A percentile compares a stretch with the other conserved stretches of the same genome.
phyloP scores from a whole-genome alignment of 2,888 invertebrate species.

The Chromoteleia sp. region DNA sequence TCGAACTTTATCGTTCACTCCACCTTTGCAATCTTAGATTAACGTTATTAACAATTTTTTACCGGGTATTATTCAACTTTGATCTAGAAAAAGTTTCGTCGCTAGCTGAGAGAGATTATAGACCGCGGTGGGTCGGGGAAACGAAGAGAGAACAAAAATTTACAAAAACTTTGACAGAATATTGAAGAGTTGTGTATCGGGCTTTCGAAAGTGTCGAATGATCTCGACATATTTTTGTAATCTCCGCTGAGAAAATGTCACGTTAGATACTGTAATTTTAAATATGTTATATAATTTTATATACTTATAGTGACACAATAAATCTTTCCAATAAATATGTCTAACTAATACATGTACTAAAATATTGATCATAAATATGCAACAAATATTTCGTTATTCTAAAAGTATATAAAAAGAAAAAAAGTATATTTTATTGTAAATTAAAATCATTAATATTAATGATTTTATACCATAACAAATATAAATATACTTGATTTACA shows the following conservation, averaged over 20 bases:
- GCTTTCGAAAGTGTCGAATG: background rate
- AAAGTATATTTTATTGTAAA: too few species aligned
- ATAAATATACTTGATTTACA: too few species aligned
- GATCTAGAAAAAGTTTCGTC: slow-evolving; percentile 4
- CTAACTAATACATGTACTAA: too few species aligned
- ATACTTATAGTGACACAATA: background rate
- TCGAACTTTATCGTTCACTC: slow-evolving; percentile 24
- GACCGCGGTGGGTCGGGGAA: background rate
- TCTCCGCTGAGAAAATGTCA: background rate
- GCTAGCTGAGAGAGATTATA: background rate
- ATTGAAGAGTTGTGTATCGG: background rate
- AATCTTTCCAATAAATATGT: too few species aligned
- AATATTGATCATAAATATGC: too few species aligned
- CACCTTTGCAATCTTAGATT: slow-evolving; percentile 41
- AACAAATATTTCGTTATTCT: too few species aligned
- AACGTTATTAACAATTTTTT: slow-evolving; percentile 35
- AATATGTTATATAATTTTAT: too few species aligned
- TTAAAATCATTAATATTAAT: too few species aligned
- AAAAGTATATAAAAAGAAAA: too few species aligned
- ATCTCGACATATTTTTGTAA: slow-evolving; percentile 7
- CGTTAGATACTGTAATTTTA: background rate
- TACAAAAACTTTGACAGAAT: background rate
- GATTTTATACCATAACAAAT: too few species aligned
- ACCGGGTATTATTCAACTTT: slow-evolving; percentile 8
- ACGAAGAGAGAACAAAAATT: background rate